These are phyloP conservation scores for Brachyistius frenatus DNA, from an alignment of 2,113 vertebrate species.

Conservation along the genomic window DNA sequence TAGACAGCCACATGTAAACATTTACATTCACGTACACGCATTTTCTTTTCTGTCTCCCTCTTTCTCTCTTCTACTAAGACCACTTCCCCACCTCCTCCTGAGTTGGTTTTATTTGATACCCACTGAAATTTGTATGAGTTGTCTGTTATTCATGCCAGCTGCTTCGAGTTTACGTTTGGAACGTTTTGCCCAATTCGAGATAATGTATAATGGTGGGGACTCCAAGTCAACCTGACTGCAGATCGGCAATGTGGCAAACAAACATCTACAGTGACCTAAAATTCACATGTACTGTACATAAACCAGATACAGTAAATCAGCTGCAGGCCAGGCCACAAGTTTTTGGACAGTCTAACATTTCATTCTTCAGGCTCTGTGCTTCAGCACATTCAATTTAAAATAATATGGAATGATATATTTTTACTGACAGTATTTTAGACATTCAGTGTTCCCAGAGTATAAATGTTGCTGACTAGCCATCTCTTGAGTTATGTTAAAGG, in stretches of 20 bases:
- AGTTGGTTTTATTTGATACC: slow-evolving; percentile 24
- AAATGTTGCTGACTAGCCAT: not conserved
- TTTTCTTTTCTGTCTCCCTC: not conserved
- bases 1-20: slow-evolving; percentile 28
- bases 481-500: not conserved
- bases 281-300: not conserved
- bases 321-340: too few species aligned
- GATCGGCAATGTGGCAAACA: not conserved
- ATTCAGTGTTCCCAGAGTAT: not conserved
- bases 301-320: too few species aligned
- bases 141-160: slow-evolving; percentile 44
- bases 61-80: not conserved
- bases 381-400: too few species aligned
- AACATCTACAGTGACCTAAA: slow-evolving; percentile 1
- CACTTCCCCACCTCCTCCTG: slow-evolving; percentile 10
- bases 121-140: slow-evolving; percentile 35
- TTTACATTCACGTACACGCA: slow-evolving; percentile 46
- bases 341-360: too few species aligned
- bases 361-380: too few species aligned
- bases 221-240: not conserved
- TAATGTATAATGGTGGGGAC: slow-evolving; percentile 18
- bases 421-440: too few species aligned
- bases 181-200: slow-evolving; percentile 47
- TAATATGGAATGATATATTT: too few species aligned
- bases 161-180: slow-evolving; percentile 25